A percentile compares a stretch with the other conserved stretches of the same genome.
Evolutionary conservation across 2,797 vertebrate genomes (phyloP).

Genomic region (Pantherophis alleghaniensis): DNA sequence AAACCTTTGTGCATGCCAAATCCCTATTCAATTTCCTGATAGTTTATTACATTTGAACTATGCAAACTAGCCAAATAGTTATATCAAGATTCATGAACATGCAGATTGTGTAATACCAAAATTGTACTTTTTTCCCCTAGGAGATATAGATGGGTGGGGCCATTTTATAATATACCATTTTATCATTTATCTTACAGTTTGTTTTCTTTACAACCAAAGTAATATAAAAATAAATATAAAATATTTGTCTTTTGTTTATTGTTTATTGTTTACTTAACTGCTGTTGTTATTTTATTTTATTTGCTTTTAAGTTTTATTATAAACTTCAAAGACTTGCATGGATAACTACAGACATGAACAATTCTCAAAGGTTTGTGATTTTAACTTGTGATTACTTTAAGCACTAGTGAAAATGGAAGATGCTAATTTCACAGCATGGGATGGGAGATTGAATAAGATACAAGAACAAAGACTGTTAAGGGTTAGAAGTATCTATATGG

Average conservation of each 20-base stretch:
- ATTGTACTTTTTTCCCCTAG: background rate
- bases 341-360: conserved; percentile 5
- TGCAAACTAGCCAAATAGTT: background rate
- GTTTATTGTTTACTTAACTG: background rate
- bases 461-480: conserved; percentile 47
- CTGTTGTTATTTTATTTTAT: background rate
- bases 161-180: background rate
- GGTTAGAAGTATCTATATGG: conserved; percentile 32
- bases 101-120: background rate
- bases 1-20: background rate
- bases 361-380: conserved; percentile 9
- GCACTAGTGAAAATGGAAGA: conserved; percentile 51
- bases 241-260: no score
- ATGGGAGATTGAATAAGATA: conserved; percentile 43
- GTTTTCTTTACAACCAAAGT: background rate
- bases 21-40: background rate
- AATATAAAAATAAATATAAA: background rate
- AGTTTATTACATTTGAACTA: background rate
- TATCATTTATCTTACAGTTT: background rate
- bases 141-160: background rate
- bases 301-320: background rate
- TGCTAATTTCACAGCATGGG: conserved; percentile 56
- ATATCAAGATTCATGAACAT: background rate
- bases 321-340: background rate
- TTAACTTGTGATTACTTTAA: conserved; percentile 51